A percentile compares a stretch with the other conserved stretches of the same genome.
Conservation (phyloP, 2,113 vertebrate genomes). For the Aphyosemion australe region DNA sequence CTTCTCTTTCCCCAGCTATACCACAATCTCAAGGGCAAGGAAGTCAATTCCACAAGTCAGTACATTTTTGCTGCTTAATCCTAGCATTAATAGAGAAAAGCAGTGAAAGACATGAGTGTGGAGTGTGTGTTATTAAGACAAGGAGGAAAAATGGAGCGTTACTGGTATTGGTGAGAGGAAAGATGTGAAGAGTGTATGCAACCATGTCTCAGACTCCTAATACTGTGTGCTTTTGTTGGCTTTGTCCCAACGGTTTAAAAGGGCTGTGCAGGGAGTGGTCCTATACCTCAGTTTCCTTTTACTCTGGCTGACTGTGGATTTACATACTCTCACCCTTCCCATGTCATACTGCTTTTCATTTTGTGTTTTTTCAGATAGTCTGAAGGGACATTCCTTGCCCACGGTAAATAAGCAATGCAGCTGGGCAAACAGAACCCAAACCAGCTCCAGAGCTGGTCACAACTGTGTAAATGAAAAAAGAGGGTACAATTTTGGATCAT, state of each 20-base stretch:
- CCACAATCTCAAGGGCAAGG: constrained; percentile 58
- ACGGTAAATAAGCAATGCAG: constrained; percentile 93
- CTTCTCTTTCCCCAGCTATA: constrained; percentile 53
- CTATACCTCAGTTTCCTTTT: constrained; percentile 82
- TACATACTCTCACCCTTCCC: constrained; percentile 74
- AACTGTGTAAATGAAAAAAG: constrained; percentile 41
- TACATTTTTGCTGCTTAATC: constrained; percentile 46
- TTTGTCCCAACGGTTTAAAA: constrained; percentile 78
- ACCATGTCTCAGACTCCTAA: constrained; percentile 78
- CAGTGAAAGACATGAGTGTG: constrained; percentile 16
- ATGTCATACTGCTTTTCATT: constrained; percentile 77
- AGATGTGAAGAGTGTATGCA: constrained; percentile 62
- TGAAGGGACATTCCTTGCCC: constrained; percentile 88
- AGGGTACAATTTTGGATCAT: constrained; percentile 16
- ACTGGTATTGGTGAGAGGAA: constrained; percentile 24
- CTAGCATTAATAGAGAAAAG: constrained; percentile 39
- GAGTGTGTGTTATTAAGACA: constrained; percentile 36
- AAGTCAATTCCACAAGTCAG: constrained; percentile 67
- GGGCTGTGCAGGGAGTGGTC: constrained; percentile 79
- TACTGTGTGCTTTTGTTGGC: constrained; percentile 86
- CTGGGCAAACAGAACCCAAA: constrained; percentile 90
- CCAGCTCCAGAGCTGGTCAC: constrained; percentile 73
- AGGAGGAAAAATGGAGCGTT: constrained; percentile 41
- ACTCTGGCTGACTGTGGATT: constrained; percentile 81
- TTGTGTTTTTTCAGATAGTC: constrained; percentile 72